phyloP scores from a whole-genome alignment of 2,888 invertebrate species.

The Brenthis daphne region DNA sequence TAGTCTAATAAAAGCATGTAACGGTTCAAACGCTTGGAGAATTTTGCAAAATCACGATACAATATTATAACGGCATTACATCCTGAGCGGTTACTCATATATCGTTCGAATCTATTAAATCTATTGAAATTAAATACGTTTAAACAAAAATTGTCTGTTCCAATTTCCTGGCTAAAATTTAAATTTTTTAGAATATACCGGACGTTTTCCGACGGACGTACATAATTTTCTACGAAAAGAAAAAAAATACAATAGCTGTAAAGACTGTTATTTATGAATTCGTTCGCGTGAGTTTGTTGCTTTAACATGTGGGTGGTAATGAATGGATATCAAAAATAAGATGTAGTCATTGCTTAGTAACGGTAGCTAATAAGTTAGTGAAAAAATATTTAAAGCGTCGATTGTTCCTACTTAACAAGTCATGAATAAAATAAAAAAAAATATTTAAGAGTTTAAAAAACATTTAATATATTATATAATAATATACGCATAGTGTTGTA shows the following conservation, averaged over 20 bases:
- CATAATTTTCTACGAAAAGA: neutral
- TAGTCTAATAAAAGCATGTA: constrained; percentile 2
- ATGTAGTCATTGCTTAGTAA: neutral
- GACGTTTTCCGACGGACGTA: neutral
- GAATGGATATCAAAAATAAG: neutral
- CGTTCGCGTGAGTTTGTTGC: constrained; percentile 4
- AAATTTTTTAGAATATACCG: neutral
- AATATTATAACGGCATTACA: constrained; percentile 19
- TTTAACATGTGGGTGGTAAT: constrained; percentile 16
- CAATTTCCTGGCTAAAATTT: neutral
- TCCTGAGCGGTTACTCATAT: constrained; percentile 8
- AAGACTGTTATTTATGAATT: constrained; percentile 12
- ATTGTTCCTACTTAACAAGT: too few species aligned
- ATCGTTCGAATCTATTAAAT: neutral
- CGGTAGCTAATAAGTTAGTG: neutral
- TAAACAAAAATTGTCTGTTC: neutral
- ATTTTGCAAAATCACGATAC: constrained; percentile 21
- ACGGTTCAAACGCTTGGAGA: constrained; percentile 20
- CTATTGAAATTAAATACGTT: neutral
- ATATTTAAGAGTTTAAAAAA: too few species aligned
- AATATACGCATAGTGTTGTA: too few species aligned
- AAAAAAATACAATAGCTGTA: constrained; percentile 20
- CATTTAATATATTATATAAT: too few species aligned
- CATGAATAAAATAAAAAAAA: too few species aligned
- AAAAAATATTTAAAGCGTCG: neutral